Evolutionary conservation across 2,113 vertebrate genomes (phyloP), one percentile per base, ranked within the genome.

Genomic region (Neomonachus schauinslandi): DNA sequence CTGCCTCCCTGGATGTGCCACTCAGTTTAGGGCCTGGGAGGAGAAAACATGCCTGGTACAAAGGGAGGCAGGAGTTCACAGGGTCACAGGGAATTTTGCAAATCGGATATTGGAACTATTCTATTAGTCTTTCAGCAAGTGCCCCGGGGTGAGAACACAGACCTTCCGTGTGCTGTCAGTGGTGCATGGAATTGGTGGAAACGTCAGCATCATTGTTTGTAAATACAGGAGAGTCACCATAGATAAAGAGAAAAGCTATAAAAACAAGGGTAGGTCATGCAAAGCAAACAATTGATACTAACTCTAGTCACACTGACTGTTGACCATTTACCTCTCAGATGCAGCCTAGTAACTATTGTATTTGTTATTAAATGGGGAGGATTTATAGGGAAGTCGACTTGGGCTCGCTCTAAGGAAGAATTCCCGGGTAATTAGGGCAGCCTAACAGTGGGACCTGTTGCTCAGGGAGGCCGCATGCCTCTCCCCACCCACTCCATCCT

Each of bases 401-500:
- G 28, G 36, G 53, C 18, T 94, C 63, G 49, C 49, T 28, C 14
- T 7, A 24, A 42, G 81, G 90, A 49, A 92, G 83, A 67, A n/a
- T 19, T 12, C 7, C 33, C 36, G 3, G 3, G 36, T 31, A 28
- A 63, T 71, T 0, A 39, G 28, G 24, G 53, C 7, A 1, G 16
- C 53, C 51, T n/a, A 7, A 10, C 10, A 39, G 31, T 0, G 5
- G 33, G n/a, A 36, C n/a, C 49, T 39, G 2, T 14, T 26, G 7
- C 42, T 89, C 57, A 4, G 79, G 21, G 13, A 9, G 2, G 36
- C 15, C 2, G 0, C 10, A 9, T 61, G 33, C 51, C 65, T 76
- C 42, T 42, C 42, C 26, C 5, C 13, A 76, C 24, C 72, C 14
- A 46, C 67, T 39, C 59, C 1, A 76, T 42, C 42, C 59, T 69